Evolutionary conservation across 2,888 invertebrate genomes (phyloP).

Genomic region (Torymus auratus): DNA sequence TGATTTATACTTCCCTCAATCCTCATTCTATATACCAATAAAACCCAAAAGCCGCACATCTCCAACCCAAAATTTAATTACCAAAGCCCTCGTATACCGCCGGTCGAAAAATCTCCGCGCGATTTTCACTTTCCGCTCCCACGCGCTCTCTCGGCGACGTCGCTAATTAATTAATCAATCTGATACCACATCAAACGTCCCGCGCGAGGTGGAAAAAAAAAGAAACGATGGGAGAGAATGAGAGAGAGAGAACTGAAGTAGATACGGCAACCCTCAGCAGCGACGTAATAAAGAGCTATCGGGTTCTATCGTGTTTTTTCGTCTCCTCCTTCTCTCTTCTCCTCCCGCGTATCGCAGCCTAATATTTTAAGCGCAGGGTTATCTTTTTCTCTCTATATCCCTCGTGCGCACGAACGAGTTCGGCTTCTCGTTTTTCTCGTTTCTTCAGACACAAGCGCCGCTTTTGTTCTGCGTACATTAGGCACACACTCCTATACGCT

Average conservation of each 20-base stretch:
- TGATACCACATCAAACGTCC: slow-evolving; percentile 45
- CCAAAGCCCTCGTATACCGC: too few relatives aligned
- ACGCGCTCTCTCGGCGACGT: not conserved
- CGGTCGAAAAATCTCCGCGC: not conserved
- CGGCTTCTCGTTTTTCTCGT: too few relatives aligned
- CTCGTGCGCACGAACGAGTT: too few relatives aligned
- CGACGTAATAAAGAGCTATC: slow-evolving; percentile 56
- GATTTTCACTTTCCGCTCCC: not conserved
- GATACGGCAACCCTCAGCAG: slow-evolving; percentile 21
- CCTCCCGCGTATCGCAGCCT: slow-evolving; percentile 31
- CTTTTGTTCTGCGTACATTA: too few relatives aligned
- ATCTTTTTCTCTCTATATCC: slow-evolving; percentile 38
- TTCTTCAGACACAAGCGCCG: too few relatives aligned
- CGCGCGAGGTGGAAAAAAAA: slow-evolving; percentile 30
- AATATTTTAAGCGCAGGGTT: slow-evolving; percentile 49
- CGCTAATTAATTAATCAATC: slow-evolving; percentile 50
- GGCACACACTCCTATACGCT: too few relatives aligned
- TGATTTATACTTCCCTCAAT: too few relatives aligned
- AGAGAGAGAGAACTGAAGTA: not conserved
- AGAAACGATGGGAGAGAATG: not conserved
- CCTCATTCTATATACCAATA: too few relatives aligned
- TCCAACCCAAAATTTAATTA: too few relatives aligned
- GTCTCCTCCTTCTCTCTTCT: too few relatives aligned
- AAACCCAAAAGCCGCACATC: too few relatives aligned
- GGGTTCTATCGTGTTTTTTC: slow-evolving; percentile 30